Evolutionary conservation across 2,888 invertebrate genomes (phyloP).

Genomic region (Salticus scenicus): DNA sequence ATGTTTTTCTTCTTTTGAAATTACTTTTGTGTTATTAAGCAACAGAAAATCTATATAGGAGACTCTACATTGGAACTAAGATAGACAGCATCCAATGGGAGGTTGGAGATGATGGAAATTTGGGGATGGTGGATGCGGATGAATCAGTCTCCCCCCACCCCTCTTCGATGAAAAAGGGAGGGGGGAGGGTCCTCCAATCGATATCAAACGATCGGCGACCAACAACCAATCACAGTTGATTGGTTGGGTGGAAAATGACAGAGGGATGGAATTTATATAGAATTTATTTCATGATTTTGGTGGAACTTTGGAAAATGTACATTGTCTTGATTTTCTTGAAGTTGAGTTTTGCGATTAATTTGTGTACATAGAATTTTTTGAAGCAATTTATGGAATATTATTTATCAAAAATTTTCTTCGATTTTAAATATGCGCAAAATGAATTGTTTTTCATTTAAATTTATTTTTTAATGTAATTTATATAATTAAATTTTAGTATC

Average conservation of each 20-base stretch:
- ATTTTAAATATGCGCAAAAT: too few relatives aligned
- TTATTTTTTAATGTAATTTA: too few relatives aligned
- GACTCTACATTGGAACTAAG: constrained; percentile 61
- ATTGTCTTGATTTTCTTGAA: too few relatives aligned
- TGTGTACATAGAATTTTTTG: too few relatives aligned
- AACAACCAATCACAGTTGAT: constrained; percentile 51
- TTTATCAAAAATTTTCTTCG: too few relatives aligned
- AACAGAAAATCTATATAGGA: background rate
- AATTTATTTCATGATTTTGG: constrained; percentile 6
- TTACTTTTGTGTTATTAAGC: too few relatives aligned
- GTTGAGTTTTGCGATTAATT: too few relatives aligned
- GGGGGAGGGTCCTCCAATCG: constrained; percentile 61
- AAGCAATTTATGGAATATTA: too few relatives aligned
- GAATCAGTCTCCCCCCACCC: constrained; percentile 50
- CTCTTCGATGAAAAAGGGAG: background rate
- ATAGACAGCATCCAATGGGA: constrained; percentile 60
- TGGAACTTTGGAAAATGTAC: too few relatives aligned
- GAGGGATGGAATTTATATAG: constrained; percentile 41
- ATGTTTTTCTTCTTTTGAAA: too few relatives aligned
- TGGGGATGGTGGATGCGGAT: constrained; percentile 52
- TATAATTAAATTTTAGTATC: too few relatives aligned
- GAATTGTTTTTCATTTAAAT: too few relatives aligned
- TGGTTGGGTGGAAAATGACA: constrained; percentile 4
- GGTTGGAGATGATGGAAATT: constrained; percentile 48
- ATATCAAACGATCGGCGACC: constrained; percentile 56